phyloP scores from a whole-genome alignment of 2,113 vertebrate genomes.

The Hippocampus comes region DNA sequence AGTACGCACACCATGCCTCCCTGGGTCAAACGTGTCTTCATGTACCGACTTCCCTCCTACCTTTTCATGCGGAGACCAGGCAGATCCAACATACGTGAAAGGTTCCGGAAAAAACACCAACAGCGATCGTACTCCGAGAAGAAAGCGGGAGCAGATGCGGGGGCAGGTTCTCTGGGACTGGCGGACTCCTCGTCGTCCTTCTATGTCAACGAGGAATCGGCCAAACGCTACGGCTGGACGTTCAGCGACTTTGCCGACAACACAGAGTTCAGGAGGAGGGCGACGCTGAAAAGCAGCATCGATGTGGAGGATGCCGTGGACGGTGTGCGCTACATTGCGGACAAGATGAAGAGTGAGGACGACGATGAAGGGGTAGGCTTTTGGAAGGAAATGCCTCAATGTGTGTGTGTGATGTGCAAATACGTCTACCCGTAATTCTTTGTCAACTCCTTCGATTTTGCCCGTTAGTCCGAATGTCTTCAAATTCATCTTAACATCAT shows the following conservation, averaged over 20 bases:
- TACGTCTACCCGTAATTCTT: no score
- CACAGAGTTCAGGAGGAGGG: conserved; percentile 68
- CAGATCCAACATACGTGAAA: conserved; percentile 67
- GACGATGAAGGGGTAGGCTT: conserved; percentile 75
- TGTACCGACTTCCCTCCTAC: conserved; percentile 67
- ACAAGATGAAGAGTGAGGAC: conserved; percentile 78
- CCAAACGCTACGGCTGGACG: conserved; percentile 68
- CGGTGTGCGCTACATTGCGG: conserved; percentile 75
- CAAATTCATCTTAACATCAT: no score
- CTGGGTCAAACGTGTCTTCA: conserved; percentile 76
- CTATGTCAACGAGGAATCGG: conserved; percentile 70
- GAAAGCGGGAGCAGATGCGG: conserved; percentile 42
- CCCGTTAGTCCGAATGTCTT: no score
- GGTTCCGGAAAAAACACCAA: conserved; percentile 68
- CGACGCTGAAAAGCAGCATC: conserved; percentile 65
- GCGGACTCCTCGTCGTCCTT: conserved; percentile 61
- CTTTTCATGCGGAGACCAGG: conserved; percentile 76
- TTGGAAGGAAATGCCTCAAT: not conserved
- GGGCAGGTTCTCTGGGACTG: conserved; percentile 24
- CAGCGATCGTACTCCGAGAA: conserved; percentile 55
- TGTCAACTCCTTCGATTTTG: no score
- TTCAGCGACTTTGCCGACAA: conserved; percentile 63
- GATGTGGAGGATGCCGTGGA: conserved; percentile 74
- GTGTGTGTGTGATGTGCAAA: no score
- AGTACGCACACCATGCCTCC: conserved; percentile 78